Evolutionary conservation across 1,140 invertebrate species (phyloP).

Genomic region (Homalodisca vitripennis): DNA sequence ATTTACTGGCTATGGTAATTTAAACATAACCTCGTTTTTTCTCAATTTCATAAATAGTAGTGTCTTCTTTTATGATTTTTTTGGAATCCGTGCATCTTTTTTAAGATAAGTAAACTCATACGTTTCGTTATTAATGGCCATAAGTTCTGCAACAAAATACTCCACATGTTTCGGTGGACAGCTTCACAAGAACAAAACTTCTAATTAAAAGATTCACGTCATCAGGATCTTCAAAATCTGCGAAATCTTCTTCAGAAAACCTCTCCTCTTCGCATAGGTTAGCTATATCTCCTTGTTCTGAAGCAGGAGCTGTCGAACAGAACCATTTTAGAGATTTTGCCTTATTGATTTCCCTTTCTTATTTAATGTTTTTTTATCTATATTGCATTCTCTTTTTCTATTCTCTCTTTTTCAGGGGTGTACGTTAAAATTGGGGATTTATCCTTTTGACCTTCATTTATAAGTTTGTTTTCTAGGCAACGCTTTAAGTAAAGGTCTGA

Average conservation of each 20-base stretch:
- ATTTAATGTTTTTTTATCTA: background rate
- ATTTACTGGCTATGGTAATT: background rate
- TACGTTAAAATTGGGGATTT: constrained; percentile 20
- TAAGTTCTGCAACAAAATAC: constrained; percentile 11
- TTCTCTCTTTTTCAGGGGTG: constrained; percentile 23
- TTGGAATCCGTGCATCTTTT: background rate
- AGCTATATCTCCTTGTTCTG: background rate
- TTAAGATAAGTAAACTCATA: constrained; percentile 7
- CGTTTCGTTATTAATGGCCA: background rate
- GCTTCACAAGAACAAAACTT: constrained; percentile 1
- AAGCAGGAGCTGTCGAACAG: background rate
- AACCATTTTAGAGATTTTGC: background rate
- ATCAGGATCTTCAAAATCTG: constrained; percentile 6
- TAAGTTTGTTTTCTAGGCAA: background rate
- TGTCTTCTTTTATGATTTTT: background rate
- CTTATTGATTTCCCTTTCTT: background rate
- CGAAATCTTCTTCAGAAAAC: background rate
- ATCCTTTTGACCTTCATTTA: constrained; percentile 21
- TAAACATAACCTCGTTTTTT: background rate
- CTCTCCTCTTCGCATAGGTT: background rate
- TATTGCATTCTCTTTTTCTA: constrained; percentile 10
- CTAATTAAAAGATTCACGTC: background rate
- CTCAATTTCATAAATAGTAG: background rate
- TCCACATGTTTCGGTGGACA: background rate
- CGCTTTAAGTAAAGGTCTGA: constrained; percentile 21